Conservation (phyloP, 2,888 invertebrate species). For the Pristionchus mayeri region DNA sequence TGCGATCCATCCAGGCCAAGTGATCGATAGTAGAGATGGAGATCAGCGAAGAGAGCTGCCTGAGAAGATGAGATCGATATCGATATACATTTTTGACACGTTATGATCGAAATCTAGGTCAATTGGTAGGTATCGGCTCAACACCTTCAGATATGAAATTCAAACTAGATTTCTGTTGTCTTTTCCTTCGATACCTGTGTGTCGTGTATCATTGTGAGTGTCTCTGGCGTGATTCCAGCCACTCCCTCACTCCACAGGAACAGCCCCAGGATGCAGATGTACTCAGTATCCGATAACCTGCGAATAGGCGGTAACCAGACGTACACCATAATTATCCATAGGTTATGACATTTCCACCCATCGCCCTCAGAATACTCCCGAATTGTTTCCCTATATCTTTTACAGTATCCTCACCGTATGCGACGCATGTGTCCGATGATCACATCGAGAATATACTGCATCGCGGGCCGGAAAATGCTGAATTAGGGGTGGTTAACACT, state of each 20-base stretch:
- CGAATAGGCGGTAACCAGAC: conserved; percentile 44
- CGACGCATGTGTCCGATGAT: conserved; percentile 71
- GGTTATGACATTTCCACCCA: too few relatives aligned
- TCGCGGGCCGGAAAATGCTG: conserved; percentile 70
- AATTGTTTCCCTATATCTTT: too few relatives aligned
- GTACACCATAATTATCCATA: not conserved
- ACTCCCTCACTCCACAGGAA: conserved; percentile 73
- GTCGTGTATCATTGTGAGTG: conserved; percentile 57
- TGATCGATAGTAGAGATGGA: conserved; percentile 66
- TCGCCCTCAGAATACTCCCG: too few relatives aligned
- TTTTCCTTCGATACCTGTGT: conserved; percentile 56
- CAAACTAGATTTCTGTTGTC: not conserved
- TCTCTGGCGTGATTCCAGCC: conserved; percentile 59
- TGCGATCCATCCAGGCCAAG: conserved; percentile 57
- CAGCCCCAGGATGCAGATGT: conserved; percentile 68
- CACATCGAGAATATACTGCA: conserved; percentile 69
- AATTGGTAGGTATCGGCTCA: not conserved
- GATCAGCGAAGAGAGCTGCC: conserved; percentile 62
- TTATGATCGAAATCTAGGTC: too few relatives aligned
- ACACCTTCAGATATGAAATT: not conserved
- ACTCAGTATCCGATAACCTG: conserved; percentile 65
- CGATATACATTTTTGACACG: too few relatives aligned
- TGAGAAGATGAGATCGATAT: not conserved
- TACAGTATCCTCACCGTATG: conserved; percentile 46
- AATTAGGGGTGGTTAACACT: conserved; percentile 37